A percentile compares a stretch with the other conserved stretches of the same genome.
phyloP scores from a whole-genome alignment of 2,113 vertebrate genomes.

The Telmatochromis brachygnathus region DNA sequence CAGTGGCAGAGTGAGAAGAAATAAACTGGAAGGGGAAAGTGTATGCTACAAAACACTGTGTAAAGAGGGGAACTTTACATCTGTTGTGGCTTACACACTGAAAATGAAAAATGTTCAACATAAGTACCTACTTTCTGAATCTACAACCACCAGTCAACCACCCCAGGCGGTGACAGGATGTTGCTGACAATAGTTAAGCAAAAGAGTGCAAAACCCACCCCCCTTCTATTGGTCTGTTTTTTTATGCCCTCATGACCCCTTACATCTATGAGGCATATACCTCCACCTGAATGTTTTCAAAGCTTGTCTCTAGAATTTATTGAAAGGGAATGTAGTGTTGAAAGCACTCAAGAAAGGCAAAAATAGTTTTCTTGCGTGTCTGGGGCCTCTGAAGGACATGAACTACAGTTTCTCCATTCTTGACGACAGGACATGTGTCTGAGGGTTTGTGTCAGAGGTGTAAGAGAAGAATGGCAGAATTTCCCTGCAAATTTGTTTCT shows the following conservation, averaged over 20 bases:
- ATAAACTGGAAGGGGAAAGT: not conserved
- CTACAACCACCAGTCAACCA: not conserved
- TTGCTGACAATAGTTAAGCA: not conserved
- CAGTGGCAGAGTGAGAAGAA: not conserved
- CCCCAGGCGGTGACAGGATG: accelerated
- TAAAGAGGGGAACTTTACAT: not conserved
- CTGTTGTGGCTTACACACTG: not conserved
- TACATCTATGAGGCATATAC: not conserved
- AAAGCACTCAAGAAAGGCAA: not conserved
- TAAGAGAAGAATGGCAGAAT: not conserved
- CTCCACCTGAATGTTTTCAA: not conserved
- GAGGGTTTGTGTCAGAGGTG: not conserved
- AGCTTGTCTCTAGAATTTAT: not conserved
- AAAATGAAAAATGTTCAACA: not conserved
- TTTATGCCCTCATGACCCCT: not conserved
- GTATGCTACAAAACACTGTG: not conserved
- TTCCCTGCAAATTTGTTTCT: not conserved
- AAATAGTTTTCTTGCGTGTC: not conserved
- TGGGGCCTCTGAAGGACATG: not conserved
- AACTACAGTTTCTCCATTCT: not conserved
- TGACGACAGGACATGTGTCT: not conserved
- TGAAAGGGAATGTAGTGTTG: not conserved
- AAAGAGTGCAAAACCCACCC: not conserved
- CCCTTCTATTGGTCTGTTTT: accelerated
- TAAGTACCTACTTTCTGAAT: not conserved